A percentile compares a stretch with the other conserved stretches of the same genome.
phyloP scores from a whole-genome alignment of 2,797 vertebrate genomes.

The Myotis daubentonii region DNA sequence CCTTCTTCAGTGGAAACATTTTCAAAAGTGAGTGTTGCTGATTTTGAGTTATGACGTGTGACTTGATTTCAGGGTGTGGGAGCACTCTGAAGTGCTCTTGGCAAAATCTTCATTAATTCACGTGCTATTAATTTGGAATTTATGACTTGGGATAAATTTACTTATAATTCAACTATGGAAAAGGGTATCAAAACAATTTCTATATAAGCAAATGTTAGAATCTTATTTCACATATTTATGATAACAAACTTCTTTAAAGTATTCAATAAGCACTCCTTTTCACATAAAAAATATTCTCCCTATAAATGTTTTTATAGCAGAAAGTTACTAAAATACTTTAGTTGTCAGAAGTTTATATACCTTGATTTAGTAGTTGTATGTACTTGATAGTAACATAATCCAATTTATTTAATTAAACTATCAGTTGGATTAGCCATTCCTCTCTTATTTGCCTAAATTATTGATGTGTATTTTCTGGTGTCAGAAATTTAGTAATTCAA shows the following conservation, averaged over 20 bases:
- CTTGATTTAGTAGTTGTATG: neutral
- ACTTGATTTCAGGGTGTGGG: constrained; percentile 3
- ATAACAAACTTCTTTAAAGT: neutral
- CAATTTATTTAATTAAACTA: constrained; percentile 20
- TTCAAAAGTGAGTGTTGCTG: constrained; percentile 51
- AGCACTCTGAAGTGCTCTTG: constrained; percentile 4
- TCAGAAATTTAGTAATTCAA: constrained; percentile 15
- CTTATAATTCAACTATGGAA: constrained; percentile 17
- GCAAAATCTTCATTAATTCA: constrained; percentile 56
- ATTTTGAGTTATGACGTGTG: constrained; percentile 51
- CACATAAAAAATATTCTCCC: neutral
- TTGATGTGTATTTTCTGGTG: neutral
- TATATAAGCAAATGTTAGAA: neutral
- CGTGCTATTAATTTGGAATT: constrained; percentile 51
- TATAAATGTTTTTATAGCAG: neutral
- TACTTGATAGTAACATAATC: neutral
- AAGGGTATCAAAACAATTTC: constrained; percentile 45
- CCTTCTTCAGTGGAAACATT: constrained; percentile 55
- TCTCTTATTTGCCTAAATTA: constrained; percentile 25
- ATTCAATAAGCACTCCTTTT: neutral
- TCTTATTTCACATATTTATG: neutral
- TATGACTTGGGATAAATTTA: constrained; percentile 43
- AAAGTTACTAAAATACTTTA: constrained; percentile 43
- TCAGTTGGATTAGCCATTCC: neutral
- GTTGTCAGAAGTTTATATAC: constrained; percentile 3